phyloP scores from a whole-genome alignment of 2,797 vertebrate genomes.

The Pseudocheirus occidentalis region DNA sequence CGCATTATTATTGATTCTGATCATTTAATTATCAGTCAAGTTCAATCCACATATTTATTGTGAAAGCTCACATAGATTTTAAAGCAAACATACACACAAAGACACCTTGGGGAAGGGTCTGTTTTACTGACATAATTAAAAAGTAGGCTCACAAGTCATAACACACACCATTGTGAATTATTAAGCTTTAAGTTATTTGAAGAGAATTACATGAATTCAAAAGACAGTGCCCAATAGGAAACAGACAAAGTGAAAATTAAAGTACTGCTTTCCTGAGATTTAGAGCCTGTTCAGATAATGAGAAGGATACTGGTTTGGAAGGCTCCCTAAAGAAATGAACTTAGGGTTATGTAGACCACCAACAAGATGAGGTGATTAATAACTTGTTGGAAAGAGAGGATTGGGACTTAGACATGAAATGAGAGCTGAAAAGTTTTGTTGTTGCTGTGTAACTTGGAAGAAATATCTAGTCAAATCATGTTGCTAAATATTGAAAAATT shows the following conservation, averaged over 20 bases:
- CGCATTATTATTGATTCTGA: slow-evolving; percentile 66
- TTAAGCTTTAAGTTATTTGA: slow-evolving; percentile 47
- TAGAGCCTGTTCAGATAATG: background rate
- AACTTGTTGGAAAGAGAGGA: background rate
- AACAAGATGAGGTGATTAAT: background rate
- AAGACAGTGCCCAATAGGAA: slow-evolving; percentile 33
- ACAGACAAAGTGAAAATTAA: slow-evolving; percentile 31
- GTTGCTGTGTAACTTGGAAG: background rate
- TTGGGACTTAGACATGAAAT: background rate
- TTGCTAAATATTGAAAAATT: background rate
- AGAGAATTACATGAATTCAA: slow-evolving; percentile 57
- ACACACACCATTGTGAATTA: slow-evolving; percentile 50
- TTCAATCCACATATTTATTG: slow-evolving; percentile 69
- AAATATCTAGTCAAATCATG: background rate
- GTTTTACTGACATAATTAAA: slow-evolving; percentile 70
- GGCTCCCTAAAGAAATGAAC: background rate
- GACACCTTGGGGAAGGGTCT: slow-evolving; percentile 61
- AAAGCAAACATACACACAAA: slow-evolving; percentile 66
- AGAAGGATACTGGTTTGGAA: background rate
- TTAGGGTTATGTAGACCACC: background rate
- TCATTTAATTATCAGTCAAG: slow-evolving; percentile 68
- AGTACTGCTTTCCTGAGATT: background rate
- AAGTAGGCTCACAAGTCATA: slow-evolving; percentile 61
- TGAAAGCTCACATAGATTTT: slow-evolving; percentile 64
- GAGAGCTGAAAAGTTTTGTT: background rate